phyloP scores from a whole-genome alignment of 1,140 invertebrate species.

The Drosophila murphyi region DNA sequence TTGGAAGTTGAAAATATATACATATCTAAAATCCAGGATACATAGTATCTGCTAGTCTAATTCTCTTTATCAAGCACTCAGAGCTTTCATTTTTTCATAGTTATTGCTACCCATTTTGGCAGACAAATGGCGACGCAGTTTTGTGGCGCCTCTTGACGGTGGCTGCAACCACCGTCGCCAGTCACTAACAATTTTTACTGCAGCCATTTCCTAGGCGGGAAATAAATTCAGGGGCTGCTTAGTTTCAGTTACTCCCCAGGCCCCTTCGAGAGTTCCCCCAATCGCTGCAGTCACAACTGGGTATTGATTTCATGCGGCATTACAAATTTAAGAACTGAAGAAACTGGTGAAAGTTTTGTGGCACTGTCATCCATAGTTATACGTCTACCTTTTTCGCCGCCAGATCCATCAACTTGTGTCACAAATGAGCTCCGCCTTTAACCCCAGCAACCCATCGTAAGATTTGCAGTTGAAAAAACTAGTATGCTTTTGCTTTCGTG shows the following conservation, averaged over 20 bases:
- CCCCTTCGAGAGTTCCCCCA: not conserved
- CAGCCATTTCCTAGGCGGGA: conserved; percentile 57
- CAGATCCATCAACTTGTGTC: conserved; percentile 68
- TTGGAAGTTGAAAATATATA: not conserved
- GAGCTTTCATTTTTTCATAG: conserved; percentile 31
- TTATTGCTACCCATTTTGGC: conserved; percentile 54
- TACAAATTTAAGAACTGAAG: conserved; percentile 53
- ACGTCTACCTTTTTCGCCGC: conserved; percentile 44
- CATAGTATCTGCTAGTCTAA: conserved; percentile 7
- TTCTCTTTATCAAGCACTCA: not conserved
- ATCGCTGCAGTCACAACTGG: not conserved
- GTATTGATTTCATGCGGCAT: conserved; percentile 63
- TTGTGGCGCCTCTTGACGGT: conserved; percentile 64
- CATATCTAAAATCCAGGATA: not conserved
- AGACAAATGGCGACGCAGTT: conserved; percentile 77
- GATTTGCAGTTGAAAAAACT: not conserved
- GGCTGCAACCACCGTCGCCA: conserved; percentile 42
- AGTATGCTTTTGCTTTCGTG: conserved; percentile 23
- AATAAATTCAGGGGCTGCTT: conserved; percentile 60
- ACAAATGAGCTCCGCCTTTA: conserved; percentile 12
- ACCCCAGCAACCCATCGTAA: too few species aligned
- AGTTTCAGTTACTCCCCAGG: not conserved
- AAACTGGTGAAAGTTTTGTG: conserved; percentile 41
- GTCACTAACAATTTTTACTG: conserved; percentile 70
- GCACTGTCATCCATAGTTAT: conserved; percentile 35